Evolutionary conservation across 2,888 invertebrate species (phyloP).

Genomic region (Agrochola circellaris): DNA sequence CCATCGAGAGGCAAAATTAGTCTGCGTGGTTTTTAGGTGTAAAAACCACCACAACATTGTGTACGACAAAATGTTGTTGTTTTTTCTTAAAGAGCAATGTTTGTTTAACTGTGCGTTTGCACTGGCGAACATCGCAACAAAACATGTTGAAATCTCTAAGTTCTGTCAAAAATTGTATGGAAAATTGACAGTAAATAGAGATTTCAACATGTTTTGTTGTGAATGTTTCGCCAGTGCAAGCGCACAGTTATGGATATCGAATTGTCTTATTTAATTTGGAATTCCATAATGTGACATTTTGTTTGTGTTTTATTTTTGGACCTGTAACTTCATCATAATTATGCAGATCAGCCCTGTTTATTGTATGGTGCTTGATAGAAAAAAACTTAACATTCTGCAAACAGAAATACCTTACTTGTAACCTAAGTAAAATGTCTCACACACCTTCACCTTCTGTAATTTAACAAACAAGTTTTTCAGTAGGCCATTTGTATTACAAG

Average conservation of each 20-base stretch:
- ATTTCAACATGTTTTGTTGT: too few relatives aligned
- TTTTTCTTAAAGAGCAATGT: not conserved
- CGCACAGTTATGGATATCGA: not conserved
- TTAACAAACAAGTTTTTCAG: constrained; percentile 36
- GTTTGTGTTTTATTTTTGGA: not conserved
- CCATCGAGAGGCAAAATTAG: not conserved
- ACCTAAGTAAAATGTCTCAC: not conserved
- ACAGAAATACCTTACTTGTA: not conserved
- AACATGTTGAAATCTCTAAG: too few relatives aligned
- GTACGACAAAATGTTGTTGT: not conserved
- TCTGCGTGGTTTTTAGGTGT: not conserved
- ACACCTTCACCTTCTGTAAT: constrained; percentile 14
- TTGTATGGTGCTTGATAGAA: not conserved
- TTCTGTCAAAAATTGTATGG: too few relatives aligned
- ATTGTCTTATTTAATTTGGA: not conserved
- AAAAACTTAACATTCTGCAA: not conserved
- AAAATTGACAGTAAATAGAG: too few relatives aligned
- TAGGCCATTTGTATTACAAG: constrained; percentile 24
- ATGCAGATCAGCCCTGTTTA: not conserved
- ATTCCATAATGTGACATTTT: not conserved
- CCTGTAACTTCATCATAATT: not conserved
- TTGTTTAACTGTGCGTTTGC: too few relatives aligned
- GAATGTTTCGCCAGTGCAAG: too few relatives aligned
- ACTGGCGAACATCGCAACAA: too few relatives aligned
- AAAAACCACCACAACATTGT: too few relatives aligned